These are phyloP conservation scores for Nysson spinosus DNA, from an alignment of 2,888 invertebrate genomes.

Conservation along the genomic window DNA sequence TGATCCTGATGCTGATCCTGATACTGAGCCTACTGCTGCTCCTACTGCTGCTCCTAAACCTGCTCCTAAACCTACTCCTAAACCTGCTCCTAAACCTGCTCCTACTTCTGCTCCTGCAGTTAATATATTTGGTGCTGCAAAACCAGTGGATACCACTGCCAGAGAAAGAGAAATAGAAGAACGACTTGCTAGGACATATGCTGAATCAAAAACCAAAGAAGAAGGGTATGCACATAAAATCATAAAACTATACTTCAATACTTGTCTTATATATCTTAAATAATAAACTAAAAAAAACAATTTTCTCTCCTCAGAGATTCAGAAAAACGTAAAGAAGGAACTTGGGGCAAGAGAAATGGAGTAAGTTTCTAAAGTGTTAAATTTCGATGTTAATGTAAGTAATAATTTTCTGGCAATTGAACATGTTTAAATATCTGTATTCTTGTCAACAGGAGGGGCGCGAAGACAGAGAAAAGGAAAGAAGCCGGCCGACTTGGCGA, in stretches of 20 bases:
- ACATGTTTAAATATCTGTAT: not conserved
- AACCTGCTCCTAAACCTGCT: constrained; percentile 69
- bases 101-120: constrained; percentile 80
- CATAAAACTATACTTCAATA: not conserved
- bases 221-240: constrained; percentile 58
- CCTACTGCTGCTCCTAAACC: constrained; percentile 75
- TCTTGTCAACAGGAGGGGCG: constrained; percentile 65
- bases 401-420: not conserved
- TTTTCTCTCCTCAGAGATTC: constrained; percentile 47
- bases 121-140: constrained; percentile 95
- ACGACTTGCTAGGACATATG: constrained; percentile 82
- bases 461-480: constrained; percentile 66
- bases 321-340: constrained; percentile 65
- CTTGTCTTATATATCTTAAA: not conserved
- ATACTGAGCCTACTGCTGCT: constrained; percentile 75
- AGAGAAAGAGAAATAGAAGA: constrained; percentile 95
- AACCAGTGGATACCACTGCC: constrained; percentile 95
- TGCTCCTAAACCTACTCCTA: constrained; percentile 4
- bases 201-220: constrained; percentile 67
- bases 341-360: constrained; percentile 72
- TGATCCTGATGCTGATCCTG: constrained; percentile 63
- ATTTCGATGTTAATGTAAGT: no score
- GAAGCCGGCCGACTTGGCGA: constrained; percentile 66
- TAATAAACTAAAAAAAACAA: no score
- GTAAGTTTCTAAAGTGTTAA: no score